A percentile compares a stretch with the other conserved stretches of the same genome.
phyloP scores from a whole-genome alignment of 2,113 vertebrate genomes.

The Geococcyx californianus region DNA sequence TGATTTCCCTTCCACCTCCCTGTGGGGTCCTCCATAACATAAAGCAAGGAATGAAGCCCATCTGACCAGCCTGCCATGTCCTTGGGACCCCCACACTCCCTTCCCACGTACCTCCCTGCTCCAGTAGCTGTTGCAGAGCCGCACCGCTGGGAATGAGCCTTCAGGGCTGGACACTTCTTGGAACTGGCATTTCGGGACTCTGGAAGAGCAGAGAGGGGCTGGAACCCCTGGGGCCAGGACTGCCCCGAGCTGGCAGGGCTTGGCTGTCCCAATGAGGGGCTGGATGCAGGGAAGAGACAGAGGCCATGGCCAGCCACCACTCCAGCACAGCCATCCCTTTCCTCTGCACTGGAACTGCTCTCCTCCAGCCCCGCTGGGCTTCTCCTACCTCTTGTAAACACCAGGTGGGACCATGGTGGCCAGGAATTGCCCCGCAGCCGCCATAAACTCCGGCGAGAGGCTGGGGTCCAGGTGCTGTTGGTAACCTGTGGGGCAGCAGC shows the following conservation, averaged over 20 bases:
- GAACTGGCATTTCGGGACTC: slow-evolving; percentile 82
- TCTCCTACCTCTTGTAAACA: slow-evolving; percentile 85
- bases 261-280: neutral
- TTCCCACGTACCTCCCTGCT: slow-evolving; percentile 79
- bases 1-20: neutral
- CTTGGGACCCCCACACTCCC: neutral
- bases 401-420: slow-evolving; percentile 86
- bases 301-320: neutral
- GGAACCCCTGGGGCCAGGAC: neutral
- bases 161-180: slow-evolving; percentile 17
- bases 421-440: slow-evolving; percentile 70
- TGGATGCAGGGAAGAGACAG: neutral
- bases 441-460: slow-evolving; percentile 79
- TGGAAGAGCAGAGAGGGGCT: slow-evolving; percentile 43
- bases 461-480: slow-evolving; percentile 85
- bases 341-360: accelerated
- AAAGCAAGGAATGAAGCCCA: neutral
- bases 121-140: slow-evolving; percentile 97
- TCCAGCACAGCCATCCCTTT: neutral
- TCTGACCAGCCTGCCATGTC: accelerated
- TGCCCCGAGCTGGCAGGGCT: neutral
- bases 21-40: neutral
- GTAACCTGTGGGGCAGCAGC: slow-evolving; percentile 73
- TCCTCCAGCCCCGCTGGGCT: accelerated
- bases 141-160: slow-evolving; percentile 72